Evolutionary conservation across 2,797 vertebrate genomes (phyloP).

Genomic region (Manis crassicaudata): DNA sequence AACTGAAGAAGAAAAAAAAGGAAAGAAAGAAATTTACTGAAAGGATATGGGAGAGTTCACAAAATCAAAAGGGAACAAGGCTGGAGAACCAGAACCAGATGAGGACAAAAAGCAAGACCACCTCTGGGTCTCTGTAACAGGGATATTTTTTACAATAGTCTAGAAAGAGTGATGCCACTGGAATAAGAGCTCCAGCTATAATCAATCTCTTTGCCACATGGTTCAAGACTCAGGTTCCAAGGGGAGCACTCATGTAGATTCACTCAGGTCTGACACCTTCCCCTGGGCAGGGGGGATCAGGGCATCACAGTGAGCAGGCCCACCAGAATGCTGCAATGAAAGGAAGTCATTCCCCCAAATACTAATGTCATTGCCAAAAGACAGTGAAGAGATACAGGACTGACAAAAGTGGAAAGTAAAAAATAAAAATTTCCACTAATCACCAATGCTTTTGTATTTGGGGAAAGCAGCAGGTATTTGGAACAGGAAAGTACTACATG

Average conservation of each 20-base stretch:
- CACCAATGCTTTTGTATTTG: neutral
- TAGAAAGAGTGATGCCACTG: neutral
- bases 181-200: neutral
- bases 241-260: neutral
- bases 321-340: neutral
- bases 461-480: neutral
- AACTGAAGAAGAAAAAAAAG: neutral
- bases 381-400: neutral
- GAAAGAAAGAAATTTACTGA: neutral
- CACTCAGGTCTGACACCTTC: neutral
- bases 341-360: neutral
- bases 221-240: neutral
- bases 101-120: neutral
- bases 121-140: neutral
- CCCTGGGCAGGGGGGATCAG: neutral
- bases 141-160: neutral
- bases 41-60: neutral
- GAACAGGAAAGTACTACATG: neutral
- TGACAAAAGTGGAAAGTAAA: conserved; percentile 29
- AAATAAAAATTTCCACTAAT: neutral
- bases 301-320: neutral
- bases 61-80: conserved; percentile 7
- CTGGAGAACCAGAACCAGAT: neutral
- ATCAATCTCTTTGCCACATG: neutral
- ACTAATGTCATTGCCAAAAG: neutral